Conservation (phyloP, 2,113 vertebrate genomes). For the Phyllopteryx taeniolatus region DNA sequence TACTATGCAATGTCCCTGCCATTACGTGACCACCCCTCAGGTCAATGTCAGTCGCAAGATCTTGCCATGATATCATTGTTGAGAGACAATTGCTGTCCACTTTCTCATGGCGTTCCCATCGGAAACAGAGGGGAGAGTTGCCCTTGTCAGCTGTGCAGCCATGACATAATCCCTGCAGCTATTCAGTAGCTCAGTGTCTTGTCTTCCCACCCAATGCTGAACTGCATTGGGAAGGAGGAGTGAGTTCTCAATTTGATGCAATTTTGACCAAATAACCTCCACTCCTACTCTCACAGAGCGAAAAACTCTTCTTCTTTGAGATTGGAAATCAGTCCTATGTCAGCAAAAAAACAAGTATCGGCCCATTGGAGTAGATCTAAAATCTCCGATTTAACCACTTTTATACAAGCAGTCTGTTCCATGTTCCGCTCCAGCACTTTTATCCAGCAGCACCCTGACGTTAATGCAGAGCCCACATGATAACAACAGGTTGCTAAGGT, state of each 20-base stretch:
- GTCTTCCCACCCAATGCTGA: conserved; percentile 30
- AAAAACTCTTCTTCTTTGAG: no score
- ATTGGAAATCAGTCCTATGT: no score
- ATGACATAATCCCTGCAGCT: conserved; percentile 57
- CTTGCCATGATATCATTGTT: conserved; percentile 27
- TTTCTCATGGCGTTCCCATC: conserved; percentile 22
- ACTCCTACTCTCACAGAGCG: conserved; percentile 7
- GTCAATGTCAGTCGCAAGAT: no score
- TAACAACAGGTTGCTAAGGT: no score
- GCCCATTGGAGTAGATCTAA: no score
- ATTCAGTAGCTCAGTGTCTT: conserved; percentile 50
- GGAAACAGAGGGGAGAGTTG: conserved; percentile 55
- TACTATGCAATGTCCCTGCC: neutral
- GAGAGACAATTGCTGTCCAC: conserved; percentile 8
- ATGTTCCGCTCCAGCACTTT: no score
- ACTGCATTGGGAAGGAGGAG: conserved; percentile 9
- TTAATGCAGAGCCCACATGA: no score
- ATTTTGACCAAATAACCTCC: conserved; percentile 15
- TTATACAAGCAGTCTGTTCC: no score
- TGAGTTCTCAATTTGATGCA: conserved; percentile 37
- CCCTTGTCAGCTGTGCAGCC: conserved; percentile 49
- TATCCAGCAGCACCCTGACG: no score
- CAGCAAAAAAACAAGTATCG: no score
- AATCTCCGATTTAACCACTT: no score
- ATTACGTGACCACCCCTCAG: neutral